phyloP scores from a whole-genome alignment of 92 coral and sea anemone species.

The Zoanthus solanderi region DNA sequence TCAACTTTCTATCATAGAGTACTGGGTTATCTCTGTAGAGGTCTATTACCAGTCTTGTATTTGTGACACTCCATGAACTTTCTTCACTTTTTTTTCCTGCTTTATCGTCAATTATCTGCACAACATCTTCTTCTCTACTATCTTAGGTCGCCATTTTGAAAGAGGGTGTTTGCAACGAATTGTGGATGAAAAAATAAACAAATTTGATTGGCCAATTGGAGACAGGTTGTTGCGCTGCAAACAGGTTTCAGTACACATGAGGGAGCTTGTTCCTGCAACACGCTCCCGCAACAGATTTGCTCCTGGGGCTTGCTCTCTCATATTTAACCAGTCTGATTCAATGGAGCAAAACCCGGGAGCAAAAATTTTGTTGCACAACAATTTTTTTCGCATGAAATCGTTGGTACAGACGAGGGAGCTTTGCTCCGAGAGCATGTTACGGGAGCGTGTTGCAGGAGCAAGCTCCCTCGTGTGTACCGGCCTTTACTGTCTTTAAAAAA shows the following conservation, averaged over 20 bases:
- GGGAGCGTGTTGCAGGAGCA: no score
- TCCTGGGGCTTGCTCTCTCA: no score
- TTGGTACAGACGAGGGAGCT: no score
- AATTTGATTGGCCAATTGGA: conserved; percentile 45
- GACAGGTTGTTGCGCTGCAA: conserved; percentile 42
- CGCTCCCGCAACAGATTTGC: no score
- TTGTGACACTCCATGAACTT: conserved; percentile 21
- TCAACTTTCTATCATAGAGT: conserved; percentile 33
- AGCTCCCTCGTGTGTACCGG: no score
- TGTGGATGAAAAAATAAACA: conserved; percentile 4
- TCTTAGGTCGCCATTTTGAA: neutral
- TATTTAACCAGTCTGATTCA: no score
- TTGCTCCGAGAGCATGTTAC: no score
- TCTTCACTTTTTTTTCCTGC: neutral
- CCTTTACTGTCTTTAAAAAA: no score
- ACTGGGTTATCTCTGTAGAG: conserved; percentile 51
- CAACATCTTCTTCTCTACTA: neutral
- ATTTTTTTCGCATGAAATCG: no score
- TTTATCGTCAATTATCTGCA: neutral
- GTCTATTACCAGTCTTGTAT: conserved; percentile 37
- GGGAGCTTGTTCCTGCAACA: no score
- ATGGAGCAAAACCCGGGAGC: no score
- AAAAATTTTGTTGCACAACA: no score
- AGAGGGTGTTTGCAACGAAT: neutral
- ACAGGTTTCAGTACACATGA: conserved; percentile 26